Conservation (phyloP, 2,113 vertebrate genomes). For the Ailuropoda melanoleuca region DNA sequence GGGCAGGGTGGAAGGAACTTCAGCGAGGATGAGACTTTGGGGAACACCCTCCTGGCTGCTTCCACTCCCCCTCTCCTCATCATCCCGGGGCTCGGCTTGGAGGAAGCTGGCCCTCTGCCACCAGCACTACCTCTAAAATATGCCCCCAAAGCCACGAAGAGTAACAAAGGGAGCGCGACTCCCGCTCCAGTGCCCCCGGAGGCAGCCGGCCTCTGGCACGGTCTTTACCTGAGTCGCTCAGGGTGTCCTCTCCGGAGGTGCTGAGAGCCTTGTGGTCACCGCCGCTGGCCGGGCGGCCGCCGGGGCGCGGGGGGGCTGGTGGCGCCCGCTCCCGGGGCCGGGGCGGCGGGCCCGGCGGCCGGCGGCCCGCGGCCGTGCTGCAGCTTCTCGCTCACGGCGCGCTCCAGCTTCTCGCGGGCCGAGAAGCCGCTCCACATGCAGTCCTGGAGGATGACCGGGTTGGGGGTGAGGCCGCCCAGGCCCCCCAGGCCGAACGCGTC, state of each 20-base stretch:
- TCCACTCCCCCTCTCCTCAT: not conserved
- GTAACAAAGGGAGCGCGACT: not conserved
- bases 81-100: no score
- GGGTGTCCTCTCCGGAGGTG: slow-evolving; percentile 87
- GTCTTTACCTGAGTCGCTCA: slow-evolving; percentile 93
- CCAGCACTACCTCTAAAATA: not conserved
- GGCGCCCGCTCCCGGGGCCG: slow-evolving; percentile 59
- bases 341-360: slow-evolving; percentile 20
- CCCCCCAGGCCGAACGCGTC: slow-evolving; percentile 87
- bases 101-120: not conserved
- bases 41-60: not conserved
- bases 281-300: slow-evolving; percentile 21
- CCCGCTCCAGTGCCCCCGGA: not conserved
- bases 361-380: slow-evolving; percentile 84
- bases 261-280: slow-evolving; percentile 78
- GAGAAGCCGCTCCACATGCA: slow-evolving; percentile 99
- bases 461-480: slow-evolving; percentile 85
- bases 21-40: not conserved
- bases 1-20: not conserved
- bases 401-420: slow-evolving; percentile 95
- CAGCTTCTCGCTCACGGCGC: slow-evolving; percentile 94
- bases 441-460: slow-evolving; percentile 97
- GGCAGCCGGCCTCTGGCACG: not conserved
- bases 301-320: not conserved
- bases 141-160: not conserved